Base-by-base conservation (phyloP, 2,888 invertebrate genomes). In the Ophioninae sp. region DNA sequence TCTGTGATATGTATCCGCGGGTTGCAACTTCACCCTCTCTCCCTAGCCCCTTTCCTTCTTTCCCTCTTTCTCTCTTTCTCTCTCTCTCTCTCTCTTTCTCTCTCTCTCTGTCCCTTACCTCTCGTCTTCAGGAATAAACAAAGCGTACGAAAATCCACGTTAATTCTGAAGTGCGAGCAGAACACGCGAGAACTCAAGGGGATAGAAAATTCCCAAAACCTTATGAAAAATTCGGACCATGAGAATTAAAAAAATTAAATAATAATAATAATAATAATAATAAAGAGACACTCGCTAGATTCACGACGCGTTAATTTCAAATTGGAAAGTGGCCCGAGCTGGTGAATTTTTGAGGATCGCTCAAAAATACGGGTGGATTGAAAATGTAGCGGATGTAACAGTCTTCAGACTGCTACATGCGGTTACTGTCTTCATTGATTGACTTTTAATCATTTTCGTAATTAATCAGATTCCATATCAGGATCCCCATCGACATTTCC, bases 1-100 rank as follows among this genome's bases (percentile, higher is more conserved):
- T 67, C 81, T 84, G 79, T 81, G 84, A 84, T 81, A 84, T 78
- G 61, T 81, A 92, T 72, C 64, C 65, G 22, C 58, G 20, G 23
- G 58, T 9, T 13, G 69, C n/a, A n/a, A 61, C 51, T 77, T 77
- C 69, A 37, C 61, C 77, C 61, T 51, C 51, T 51, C 51, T 51
- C 51, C 17, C 51, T 51, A 13, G 5, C 51, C 44, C 13, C 44
- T 44, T 13, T 44, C 10, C 91, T 90, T 91, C 90, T 88, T 88
- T 87, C 76, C 80, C 71, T 73, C 61, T 81, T 39, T 37, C 79
- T 77, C 67, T 41, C 77, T 23, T 64, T 78, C 72, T 76, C 58
- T 77, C 79, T 64, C 68, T 64, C 73, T 79, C 58, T 59, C 30
- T 59, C 39, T 39, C 58, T 13, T 63, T 39, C 51, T 13, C 13